Conservation (phyloP, 2,113 vertebrate species). For the Formicarius rufipectus region DNA sequence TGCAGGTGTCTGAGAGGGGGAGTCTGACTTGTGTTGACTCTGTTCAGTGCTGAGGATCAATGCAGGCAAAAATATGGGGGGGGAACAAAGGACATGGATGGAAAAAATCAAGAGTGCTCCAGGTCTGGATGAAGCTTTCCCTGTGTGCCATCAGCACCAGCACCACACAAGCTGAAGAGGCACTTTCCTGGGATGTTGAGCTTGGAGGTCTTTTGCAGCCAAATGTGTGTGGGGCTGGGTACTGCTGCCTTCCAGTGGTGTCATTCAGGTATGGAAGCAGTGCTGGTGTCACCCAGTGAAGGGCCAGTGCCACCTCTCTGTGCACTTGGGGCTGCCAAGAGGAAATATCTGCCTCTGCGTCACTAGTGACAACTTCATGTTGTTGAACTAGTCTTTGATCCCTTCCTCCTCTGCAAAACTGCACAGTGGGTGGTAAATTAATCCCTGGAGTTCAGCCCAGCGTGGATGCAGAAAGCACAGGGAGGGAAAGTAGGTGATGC, state of each 20-base stretch:
- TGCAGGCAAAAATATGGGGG: neutral
- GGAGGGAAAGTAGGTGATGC: neutral
- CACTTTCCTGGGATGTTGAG: neutral
- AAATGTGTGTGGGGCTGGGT: neutral
- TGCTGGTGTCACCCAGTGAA: neutral
- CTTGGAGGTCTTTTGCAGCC: neutral
- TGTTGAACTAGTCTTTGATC: constrained; percentile 24
- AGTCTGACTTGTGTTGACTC: neutral
- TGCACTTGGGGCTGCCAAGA: neutral
- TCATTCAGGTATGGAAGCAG: neutral
- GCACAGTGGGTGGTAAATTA: neutral
- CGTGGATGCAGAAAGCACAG: neutral
- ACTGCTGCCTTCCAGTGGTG: neutral
- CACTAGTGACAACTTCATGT: neutral
- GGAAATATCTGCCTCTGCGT: neutral
- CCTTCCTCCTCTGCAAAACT: constrained; percentile 26
- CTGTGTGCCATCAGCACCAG: neutral
- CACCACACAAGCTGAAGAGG: neutral
- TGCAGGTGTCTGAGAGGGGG: neutral
- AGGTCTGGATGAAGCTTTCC: neutral
- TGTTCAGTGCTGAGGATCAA: neutral
- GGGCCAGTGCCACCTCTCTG: neutral
- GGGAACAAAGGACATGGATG: neutral
- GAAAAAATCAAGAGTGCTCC: neutral
- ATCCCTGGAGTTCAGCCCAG: constrained; percentile 42